Percentiles rank a stretch among this genome's conserved stretches.
phyloP scores from a whole-genome alignment of 2,797 vertebrate species.

The Amblyraja radiata region DNA sequence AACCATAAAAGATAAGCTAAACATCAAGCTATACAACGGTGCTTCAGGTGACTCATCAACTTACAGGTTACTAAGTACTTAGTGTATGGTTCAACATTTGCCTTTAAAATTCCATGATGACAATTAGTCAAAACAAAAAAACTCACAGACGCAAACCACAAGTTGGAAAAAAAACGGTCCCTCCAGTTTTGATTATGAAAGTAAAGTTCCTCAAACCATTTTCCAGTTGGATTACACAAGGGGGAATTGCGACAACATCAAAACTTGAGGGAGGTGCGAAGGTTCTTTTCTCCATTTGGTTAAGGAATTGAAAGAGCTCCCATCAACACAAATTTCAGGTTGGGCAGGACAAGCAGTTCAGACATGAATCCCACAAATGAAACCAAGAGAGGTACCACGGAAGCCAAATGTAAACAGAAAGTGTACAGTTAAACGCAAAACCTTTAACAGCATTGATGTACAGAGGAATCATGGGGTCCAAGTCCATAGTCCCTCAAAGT shows the following conservation, averaged over 20 bases:
- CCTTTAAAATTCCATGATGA: not conserved
- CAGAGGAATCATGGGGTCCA: too few species aligned
- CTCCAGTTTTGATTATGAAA: not conserved
- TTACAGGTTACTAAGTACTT: not conserved
- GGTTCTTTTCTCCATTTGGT: not conserved
- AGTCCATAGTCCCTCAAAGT: too few species aligned
- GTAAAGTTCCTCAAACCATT: not conserved
- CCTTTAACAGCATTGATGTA: too few species aligned
- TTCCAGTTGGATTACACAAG: not conserved
- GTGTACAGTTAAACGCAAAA: too few species aligned
- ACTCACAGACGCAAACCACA: not conserved
- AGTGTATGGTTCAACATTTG: not conserved
- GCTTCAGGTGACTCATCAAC: not conserved
- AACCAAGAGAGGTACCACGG: too few species aligned
- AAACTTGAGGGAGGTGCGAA: too few species aligned
- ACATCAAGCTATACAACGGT: not conserved
- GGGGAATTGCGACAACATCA: not conserved
- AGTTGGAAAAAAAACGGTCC: not conserved
- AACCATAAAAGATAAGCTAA: not conserved
- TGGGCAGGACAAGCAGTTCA: not conserved
- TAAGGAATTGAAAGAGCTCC: not conserved
- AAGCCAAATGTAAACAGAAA: too few species aligned
- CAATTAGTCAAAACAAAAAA: not conserved
- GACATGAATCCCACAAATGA: not conserved
- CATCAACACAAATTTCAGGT: not conserved